Percentiles rank a stretch among this genome's conserved stretches.
These are phyloP conservation scores for Grammomys dolichurus DNA, from an alignment of 2,113 vertebrate genomes.

Conservation along the genomic window DNA sequence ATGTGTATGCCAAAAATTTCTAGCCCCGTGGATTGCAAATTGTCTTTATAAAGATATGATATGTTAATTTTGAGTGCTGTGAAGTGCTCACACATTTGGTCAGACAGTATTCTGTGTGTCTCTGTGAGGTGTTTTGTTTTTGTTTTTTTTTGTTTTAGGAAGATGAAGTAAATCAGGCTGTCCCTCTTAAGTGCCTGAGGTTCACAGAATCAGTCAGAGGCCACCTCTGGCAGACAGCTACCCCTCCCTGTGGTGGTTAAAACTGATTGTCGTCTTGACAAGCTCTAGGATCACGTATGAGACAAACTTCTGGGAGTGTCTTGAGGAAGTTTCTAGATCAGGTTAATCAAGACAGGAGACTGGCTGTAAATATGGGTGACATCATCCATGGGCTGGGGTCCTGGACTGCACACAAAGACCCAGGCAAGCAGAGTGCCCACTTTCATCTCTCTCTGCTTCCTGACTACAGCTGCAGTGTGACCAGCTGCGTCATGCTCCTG, in stretches of 20 bases:
- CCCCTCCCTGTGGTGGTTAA: not conserved
- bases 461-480: not conserved
- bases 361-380: not conserved
- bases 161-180: not conserved
- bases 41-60: constrained; percentile 16
- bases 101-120: not conserved
- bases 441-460: not conserved
- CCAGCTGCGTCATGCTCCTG: not conserved
- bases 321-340: not conserved
- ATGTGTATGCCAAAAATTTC: not conserved
- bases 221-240: not conserved
- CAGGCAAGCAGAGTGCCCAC: too few species aligned
- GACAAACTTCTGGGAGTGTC: not conserved
- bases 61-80: constrained; percentile 15
- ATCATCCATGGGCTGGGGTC: too few species aligned
- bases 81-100: constrained; percentile 18
- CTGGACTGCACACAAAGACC: not conserved
- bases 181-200: not conserved
- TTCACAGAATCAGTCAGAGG: not conserved
- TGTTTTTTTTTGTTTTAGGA: not conserved
- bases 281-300: not conserved
- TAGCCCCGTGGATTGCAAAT: not conserved
- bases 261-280: not conserved
- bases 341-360: not conserved
- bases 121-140: not conserved